Base-by-base conservation (phyloP, 2,113 vertebrate species). In the Falco punctatus region DNA sequence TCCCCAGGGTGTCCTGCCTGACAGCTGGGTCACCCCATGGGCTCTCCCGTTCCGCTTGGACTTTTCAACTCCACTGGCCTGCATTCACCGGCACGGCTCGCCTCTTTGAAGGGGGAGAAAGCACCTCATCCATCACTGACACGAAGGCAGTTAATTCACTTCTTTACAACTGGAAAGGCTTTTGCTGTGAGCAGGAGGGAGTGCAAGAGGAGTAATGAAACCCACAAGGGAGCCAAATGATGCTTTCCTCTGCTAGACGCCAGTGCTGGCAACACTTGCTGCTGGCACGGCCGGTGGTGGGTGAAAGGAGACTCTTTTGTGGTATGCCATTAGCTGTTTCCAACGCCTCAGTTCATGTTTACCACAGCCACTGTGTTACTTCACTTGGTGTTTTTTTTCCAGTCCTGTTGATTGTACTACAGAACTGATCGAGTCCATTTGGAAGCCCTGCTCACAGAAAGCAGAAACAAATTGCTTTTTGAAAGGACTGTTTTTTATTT, bases 101-200 rank as follows among this genome's bases (percentile, higher is more conserved):
- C 35, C 86, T 81, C 97, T 98, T 98, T 98, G 98, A 98, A 98
- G 97, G 93, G 92, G 95, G 66, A 97, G 98, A 98, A 98, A 98
- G 88, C 54, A 94, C 96, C 97, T 98, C 98, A 98, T 98, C 98
- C 93, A 98, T 98, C 98, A 98, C 98, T 98, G 98, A 98, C 98
- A 98, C 4, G 7, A 57, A 96, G 92, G 89, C 95, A 98, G 90
- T 92, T 96, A 97, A 97, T 97, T 97, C 90, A 30, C 96, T 92
- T 30, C 95, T 97, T 96, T 95, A 95, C 95, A 95, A 98, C 95
- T 81, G 92, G 97, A 97, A 97, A 95, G 95, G 93, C 94, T 81
- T 90, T 57, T 64, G 94, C 95, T 94, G 91, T 22, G 74, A 83
- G 93, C 93, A 92, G 91, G 92, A 90, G 73, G 92, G 96, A 94